Conservation (phyloP, 2,113 vertebrate genomes). For the Plestiodon gilberti region DNA sequence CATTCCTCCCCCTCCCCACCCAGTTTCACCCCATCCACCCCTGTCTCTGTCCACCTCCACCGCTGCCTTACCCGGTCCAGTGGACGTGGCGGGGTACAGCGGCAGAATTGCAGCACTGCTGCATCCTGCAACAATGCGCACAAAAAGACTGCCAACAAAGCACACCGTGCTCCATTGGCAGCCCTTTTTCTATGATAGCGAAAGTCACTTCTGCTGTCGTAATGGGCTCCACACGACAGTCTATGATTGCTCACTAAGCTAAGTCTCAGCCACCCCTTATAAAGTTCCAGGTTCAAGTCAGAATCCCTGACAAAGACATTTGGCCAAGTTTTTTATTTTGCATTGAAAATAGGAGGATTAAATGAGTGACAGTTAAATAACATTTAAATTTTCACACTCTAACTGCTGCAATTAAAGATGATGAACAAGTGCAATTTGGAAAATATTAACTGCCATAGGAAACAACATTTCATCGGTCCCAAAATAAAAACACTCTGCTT, state of each 20-base stretch:
- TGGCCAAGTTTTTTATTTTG: conserved; percentile 11
- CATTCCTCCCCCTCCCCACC: too few species aligned
- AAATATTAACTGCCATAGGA: conserved; percentile 19
- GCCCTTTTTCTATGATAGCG: too few species aligned
- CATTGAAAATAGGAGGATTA: background rate
- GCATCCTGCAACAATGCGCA: too few species aligned
- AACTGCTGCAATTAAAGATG: conserved; percentile 30
- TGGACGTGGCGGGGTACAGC: too few species aligned
- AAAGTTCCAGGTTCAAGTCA: background rate
- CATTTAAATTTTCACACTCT: conserved; percentile 24
- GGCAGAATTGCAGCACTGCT: too few species aligned
- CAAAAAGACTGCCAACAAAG: too few species aligned
- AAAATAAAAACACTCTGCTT: conserved; percentile 18
- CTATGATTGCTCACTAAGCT: background rate
- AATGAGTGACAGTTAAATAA: background rate
- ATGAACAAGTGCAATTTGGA: background rate
- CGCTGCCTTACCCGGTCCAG: too few species aligned
- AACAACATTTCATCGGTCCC: background rate
- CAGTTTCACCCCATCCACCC: too few species aligned
- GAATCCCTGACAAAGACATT: background rate
- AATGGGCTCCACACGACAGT: background rate
- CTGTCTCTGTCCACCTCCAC: too few species aligned
- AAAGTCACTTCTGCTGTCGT: too few species aligned
- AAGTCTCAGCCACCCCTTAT: background rate
- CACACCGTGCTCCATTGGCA: too few species aligned